phyloP scores from a whole-genome alignment of 2,888 invertebrate species.

The Psococerastis gibbosa region DNA sequence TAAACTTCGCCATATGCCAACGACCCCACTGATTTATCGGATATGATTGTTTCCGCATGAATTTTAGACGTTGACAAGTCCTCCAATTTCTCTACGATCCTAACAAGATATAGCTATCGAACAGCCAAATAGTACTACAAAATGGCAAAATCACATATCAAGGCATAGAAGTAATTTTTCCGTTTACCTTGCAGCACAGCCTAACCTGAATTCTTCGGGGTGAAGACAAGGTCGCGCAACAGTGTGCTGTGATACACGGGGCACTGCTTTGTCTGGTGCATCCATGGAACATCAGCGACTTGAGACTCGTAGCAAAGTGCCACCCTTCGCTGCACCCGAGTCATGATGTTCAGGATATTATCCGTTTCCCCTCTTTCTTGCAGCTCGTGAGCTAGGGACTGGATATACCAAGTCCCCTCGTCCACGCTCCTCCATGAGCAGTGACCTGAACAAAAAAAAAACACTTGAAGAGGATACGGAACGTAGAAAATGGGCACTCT shows the following conservation, averaged over 20 bases:
- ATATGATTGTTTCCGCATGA: no score
- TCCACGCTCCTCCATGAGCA: constrained; percentile 47
- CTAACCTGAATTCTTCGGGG: constrained; percentile 1
- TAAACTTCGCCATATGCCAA: no score
- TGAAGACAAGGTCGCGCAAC: background rate
- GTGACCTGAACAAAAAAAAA: constrained; percentile 29
- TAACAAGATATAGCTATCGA: no score
- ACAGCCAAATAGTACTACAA: no score
- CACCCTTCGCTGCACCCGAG: constrained; percentile 38
- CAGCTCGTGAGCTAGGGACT: constrained; percentile 39
- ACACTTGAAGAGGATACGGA: no score
- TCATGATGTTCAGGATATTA: constrained; percentile 44
- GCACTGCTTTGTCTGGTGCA: constrained; percentile 39
- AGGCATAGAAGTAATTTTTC: no score
- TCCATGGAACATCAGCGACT: constrained; percentile 23
- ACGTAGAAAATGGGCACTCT: no score
- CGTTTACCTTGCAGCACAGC: no score
- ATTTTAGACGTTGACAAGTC: no score
- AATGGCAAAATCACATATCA: no score
- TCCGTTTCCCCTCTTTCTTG: constrained; percentile 26
- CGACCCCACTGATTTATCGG: no score
- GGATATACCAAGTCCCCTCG: constrained; percentile 54
- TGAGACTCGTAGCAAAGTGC: constrained; percentile 43
- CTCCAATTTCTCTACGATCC: no score
- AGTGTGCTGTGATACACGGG: background rate